phyloP scores from a whole-genome alignment of 2,888 invertebrate genomes.

The Craniophora ligustri region DNA sequence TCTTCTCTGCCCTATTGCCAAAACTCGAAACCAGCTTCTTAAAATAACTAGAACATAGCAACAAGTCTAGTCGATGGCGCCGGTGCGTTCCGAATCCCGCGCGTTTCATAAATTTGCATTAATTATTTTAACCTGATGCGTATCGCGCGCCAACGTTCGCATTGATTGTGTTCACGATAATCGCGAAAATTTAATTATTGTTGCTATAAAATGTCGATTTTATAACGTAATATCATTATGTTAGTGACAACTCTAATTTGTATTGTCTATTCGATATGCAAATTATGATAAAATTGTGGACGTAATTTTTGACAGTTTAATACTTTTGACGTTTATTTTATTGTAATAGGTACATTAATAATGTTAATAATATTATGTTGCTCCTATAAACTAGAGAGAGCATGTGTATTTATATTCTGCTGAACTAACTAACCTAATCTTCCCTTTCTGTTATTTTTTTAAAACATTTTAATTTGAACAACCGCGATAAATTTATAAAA shows the following conservation, averaged over 20 bases:
- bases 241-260: slow-evolving; percentile 25
- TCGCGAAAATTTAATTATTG: slow-evolving; percentile 52
- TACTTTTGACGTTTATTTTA: too few species aligned
- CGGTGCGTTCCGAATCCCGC: slow-evolving; percentile 57
- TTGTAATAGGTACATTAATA: too few species aligned
- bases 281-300: slow-evolving; percentile 17
- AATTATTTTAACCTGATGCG: slow-evolving; percentile 72
- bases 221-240: slow-evolving; percentile 18
- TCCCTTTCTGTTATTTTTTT: background rate
- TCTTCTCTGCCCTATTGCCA: slow-evolving; percentile 19
- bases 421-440: too few species aligned
- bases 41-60: slow-evolving; percentile 55
- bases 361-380: too few species aligned
- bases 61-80: slow-evolving; percentile 53
- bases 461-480: slow-evolving; percentile 31
- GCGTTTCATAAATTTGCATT: slow-evolving; percentile 74
- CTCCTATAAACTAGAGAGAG: too few species aligned
- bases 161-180: slow-evolving; percentile 71
- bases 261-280: slow-evolving; percentile 29
- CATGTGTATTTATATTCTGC: too few species aligned
- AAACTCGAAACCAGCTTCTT: slow-evolving; percentile 35
- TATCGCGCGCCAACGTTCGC: slow-evolving; percentile 70
- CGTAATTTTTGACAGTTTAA: slow-evolving; percentile 25
- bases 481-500: slow-evolving; percentile 42
- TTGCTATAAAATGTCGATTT: slow-evolving; percentile 29